Conservation (phyloP, 2,888 invertebrate genomes). For the Elysia crispata region DNA sequence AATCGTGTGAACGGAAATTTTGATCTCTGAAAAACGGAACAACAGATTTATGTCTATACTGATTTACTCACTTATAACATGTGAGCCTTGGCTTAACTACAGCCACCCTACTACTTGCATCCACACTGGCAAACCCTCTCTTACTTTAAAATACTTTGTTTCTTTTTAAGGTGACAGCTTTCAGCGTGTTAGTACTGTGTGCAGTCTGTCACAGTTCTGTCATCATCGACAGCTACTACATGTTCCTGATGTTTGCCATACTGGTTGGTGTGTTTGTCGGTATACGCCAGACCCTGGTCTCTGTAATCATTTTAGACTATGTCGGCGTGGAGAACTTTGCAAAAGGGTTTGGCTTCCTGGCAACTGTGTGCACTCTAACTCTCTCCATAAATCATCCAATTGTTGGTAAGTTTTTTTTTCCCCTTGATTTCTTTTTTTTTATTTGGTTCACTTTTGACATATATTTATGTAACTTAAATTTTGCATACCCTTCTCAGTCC, state of each 20-base stretch:
- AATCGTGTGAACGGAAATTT: too few relatives aligned
- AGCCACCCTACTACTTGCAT: too few relatives aligned
- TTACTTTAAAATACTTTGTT: too few relatives aligned
- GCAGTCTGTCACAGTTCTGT: background rate
- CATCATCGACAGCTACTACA: background rate
- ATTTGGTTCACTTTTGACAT: too few relatives aligned
- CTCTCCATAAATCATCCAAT: slow-evolving; percentile 16
- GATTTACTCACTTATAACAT: too few relatives aligned
- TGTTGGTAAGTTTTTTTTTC: slow-evolving; percentile 7
- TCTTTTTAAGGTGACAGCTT: background rate
- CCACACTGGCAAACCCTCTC: too few relatives aligned
- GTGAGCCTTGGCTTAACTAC: too few relatives aligned
- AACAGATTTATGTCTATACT: too few relatives aligned
- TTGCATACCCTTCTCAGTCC: too few relatives aligned
- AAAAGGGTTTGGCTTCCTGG: background rate
- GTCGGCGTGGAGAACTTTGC: slow-evolving; percentile 23
- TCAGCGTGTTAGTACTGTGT: background rate
- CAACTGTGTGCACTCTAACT: background rate
- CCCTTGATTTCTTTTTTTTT: too few relatives aligned
- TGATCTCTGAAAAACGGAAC: too few relatives aligned
- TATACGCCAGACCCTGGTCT: background rate
- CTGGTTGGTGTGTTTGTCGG: background rate
- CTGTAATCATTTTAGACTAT: background rate
- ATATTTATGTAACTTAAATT: too few relatives aligned
- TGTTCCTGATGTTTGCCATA: slow-evolving; percentile 5